These are phyloP conservation scores for Drosophila pegasa DNA, from an alignment of 2,888 invertebrate genomes.

Conservation along the genomic window DNA sequence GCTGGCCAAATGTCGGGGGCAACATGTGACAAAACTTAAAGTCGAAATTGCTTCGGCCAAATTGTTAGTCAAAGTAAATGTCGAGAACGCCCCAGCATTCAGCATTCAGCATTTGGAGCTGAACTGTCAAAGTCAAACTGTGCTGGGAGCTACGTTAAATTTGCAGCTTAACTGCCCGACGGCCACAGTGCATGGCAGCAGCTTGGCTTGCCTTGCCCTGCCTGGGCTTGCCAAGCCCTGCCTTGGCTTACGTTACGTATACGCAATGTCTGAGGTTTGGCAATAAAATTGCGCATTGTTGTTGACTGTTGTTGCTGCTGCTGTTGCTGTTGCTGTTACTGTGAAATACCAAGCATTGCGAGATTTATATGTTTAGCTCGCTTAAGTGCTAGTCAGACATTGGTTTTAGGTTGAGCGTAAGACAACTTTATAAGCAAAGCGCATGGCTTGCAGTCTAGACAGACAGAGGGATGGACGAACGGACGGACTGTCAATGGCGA, in stretches of 20 bases:
- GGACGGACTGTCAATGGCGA: conserved; percentile 47
- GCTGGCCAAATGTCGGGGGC: conserved; percentile 31
- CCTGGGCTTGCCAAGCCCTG: not conserved
- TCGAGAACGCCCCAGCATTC: conserved; percentile 22
- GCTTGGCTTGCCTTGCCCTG: not conserved
- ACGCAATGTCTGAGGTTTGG: conserved; percentile 76
- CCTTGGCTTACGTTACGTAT: conserved; percentile 70
- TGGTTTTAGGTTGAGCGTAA: conserved; percentile 67
- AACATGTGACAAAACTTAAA: conserved; percentile 58
- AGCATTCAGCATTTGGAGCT: conserved; percentile 24
- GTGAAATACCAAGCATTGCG: conserved; percentile 70
- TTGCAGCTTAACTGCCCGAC: conserved; percentile 33
- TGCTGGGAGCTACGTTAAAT: conserved; percentile 27
- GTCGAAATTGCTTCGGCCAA: conserved; percentile 51
- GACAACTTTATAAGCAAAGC: conserved; percentile 71
- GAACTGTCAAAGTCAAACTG: conserved; percentile 44
- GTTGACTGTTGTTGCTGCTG: conserved; percentile 61
- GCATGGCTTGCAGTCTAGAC: conserved; percentile 64
- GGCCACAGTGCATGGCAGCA: conserved; percentile 63
- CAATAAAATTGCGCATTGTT: conserved; percentile 76
- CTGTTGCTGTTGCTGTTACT: conserved; percentile 54
- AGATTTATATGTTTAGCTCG: conserved; percentile 77
- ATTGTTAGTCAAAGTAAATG: conserved; percentile 60
- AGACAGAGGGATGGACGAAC: conserved; percentile 10
- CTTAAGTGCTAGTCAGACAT: conserved; percentile 78